Evolutionary conservation across 2,888 invertebrate species (phyloP), one percentile per base, ranked within the genome.

Genomic region (Hololepta plana): DNA sequence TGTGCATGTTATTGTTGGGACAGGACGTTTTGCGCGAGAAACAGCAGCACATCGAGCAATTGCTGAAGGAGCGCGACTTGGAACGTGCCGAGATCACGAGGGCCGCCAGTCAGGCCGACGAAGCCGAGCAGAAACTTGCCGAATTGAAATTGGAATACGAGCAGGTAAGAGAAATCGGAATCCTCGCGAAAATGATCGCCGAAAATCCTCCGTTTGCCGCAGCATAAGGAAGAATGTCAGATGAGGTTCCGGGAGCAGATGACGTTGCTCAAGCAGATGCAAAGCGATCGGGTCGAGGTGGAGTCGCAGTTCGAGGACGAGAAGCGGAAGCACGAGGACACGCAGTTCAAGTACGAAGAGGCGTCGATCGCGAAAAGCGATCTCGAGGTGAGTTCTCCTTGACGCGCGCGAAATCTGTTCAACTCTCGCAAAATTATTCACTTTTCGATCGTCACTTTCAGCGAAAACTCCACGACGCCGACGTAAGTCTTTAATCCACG

Each of bases 1-100:
- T 38, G 32, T 37, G 36, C 33, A 37, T 38, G 28, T 34, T 34
- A 28, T 32, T 34, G 16, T 32, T 34, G 30, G n/a, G n/a, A 30
- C 53, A 93, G 90, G 88, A 90, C 52, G 63, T 84, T 15, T 59
- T 95, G 31, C 75, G 81, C 47, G 93, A 95, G 55, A 95, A 93
- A 51, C 87, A 93, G 46, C 77, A 80, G 37, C 91, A 95, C 47
- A 74, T 96, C 45, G 90, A 93, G 47, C 77, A 85, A 44, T 61
- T 96, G 40, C 67, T 93, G 52, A 74, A 77, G 34, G 95, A 96
- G 51, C 60, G 90, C 26, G 93, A 95, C 45, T 49, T 91, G 41
- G 95, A 91, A 49, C 64, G 90, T 40, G 71, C 81, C 15, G 87
- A 93, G 52, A 69, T 90, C 13, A 87, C 82, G 8, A 74, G 80